Evolutionary conservation across 2,113 vertebrate genomes (phyloP).

Genomic region (Poecile atricapillus): DNA sequence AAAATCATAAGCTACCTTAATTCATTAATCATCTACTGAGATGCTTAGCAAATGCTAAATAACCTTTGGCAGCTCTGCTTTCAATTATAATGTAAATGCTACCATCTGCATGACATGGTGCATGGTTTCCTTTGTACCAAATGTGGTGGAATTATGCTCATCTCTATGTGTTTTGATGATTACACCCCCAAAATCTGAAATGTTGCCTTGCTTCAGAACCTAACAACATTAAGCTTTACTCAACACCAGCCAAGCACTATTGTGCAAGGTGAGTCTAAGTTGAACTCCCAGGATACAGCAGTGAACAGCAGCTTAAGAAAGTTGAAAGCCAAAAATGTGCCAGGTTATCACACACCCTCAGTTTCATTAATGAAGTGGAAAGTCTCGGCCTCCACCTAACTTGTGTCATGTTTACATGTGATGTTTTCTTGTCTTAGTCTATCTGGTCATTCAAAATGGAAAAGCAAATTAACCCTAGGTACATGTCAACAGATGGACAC

Average conservation of each 20-base stretch:
- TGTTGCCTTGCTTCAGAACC: background rate
- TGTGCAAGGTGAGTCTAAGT: background rate
- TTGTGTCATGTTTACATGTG: background rate
- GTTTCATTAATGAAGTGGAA: background rate
- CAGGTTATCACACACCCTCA: background rate
- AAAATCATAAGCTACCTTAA: slow-evolving; percentile 46
- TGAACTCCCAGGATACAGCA: background rate
- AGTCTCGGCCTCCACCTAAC: background rate
- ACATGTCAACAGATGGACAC: background rate
- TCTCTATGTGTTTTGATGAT: background rate
- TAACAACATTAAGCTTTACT: background rate
- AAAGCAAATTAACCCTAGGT: background rate
- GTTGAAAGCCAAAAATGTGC: background rate
- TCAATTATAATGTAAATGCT: slow-evolving; percentile 33
- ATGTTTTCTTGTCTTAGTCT: background rate
- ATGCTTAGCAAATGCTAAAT: slow-evolving; percentile 11
- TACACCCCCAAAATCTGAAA: background rate
- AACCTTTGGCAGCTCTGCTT: background rate
- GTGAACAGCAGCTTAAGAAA: background rate
- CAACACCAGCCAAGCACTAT: background rate
- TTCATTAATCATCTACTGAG: slow-evolving; percentile 28
- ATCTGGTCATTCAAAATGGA: background rate
- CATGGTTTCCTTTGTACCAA: background rate
- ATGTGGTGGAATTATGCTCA: background rate
- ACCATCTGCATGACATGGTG: background rate